Conservation (phyloP, 2,113 vertebrate genomes). For the Xerus inauris region DNA sequence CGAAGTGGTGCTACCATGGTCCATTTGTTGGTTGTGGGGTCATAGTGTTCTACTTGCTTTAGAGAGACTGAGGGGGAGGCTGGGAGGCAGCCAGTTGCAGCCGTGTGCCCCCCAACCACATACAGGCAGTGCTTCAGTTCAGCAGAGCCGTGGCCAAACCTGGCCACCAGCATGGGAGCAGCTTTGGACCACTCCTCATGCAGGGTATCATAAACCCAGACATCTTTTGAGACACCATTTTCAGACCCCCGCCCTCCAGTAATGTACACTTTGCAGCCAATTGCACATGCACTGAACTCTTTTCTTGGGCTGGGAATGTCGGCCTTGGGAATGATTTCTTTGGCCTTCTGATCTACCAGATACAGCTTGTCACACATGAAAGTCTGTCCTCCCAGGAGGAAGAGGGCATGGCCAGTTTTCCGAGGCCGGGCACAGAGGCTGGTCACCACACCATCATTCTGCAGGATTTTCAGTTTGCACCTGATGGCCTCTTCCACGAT, state of each 20-base stretch:
- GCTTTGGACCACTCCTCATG: slow-evolving; percentile 92
- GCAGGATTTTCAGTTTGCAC: slow-evolving; percentile 91
- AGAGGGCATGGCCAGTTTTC: slow-evolving; percentile 90
- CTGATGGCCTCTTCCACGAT: slow-evolving; percentile 90
- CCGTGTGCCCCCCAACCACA: slow-evolving; percentile 90
- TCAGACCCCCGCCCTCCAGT: slow-evolving; percentile 90
- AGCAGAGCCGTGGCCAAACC: slow-evolving; percentile 90
- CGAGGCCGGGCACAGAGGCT: slow-evolving; percentile 90
- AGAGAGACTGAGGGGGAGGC: slow-evolving; percentile 91
- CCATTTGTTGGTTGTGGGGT: slow-evolving; percentile 90
- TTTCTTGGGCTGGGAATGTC: slow-evolving; percentile 91
- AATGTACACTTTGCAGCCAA: slow-evolving; percentile 92
- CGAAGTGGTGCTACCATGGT: slow-evolving; percentile 91
- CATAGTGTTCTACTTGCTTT: slow-evolving; percentile 91
- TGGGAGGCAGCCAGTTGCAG: slow-evolving; percentile 90
- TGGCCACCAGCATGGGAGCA: slow-evolving; percentile 90
- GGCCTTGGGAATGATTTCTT: slow-evolving; percentile 91
- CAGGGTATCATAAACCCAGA: slow-evolving; percentile 92
- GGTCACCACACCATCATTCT: slow-evolving; percentile 91
- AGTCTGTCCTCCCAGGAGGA: slow-evolving; percentile 90
- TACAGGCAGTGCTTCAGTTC: slow-evolving; percentile 91
- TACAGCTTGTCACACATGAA: slow-evolving; percentile 93
- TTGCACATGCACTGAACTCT: slow-evolving; percentile 91
- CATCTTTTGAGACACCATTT: slow-evolving; percentile 90
- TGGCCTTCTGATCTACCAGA: slow-evolving; percentile 91